phyloP scores from a whole-genome alignment of 2,113 vertebrate genomes.

The Scortum barcoo region DNA sequence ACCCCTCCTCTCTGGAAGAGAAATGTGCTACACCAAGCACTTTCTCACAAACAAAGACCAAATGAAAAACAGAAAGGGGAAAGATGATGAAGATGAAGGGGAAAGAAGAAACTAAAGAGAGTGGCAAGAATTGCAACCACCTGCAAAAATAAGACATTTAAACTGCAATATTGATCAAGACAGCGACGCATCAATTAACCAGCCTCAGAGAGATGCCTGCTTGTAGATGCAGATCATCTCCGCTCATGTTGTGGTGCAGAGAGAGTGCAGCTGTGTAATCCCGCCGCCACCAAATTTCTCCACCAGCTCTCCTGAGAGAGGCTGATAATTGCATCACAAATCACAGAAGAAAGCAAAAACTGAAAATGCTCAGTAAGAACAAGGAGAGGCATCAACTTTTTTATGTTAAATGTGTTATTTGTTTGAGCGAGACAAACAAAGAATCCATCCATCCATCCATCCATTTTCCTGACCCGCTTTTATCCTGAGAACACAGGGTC shows the following conservation, averaged over 20 bases:
- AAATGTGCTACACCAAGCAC: background rate
- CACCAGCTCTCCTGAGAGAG: conserved; percentile 29
- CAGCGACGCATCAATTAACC: conserved; percentile 36
- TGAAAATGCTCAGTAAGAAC: background rate
- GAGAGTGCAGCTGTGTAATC: conserved; percentile 41
- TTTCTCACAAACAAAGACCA: background rate
- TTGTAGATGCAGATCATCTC: conserved; percentile 15
- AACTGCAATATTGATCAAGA: conserved; percentile 30
- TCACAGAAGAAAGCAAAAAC: conserved; percentile 18
- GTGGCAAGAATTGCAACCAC: background rate
- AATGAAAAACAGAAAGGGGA: background rate
- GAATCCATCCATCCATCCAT: no score
- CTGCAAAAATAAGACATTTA: conserved; percentile 21
- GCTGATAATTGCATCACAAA: conserved; percentile 46
- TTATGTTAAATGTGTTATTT: background rate
- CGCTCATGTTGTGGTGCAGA: conserved; percentile 5
- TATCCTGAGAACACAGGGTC: no score
- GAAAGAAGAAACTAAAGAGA: background rate
- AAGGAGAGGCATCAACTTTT: background rate
- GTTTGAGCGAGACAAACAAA: background rate
- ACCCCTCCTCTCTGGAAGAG: background rate
- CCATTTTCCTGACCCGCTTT: no score
- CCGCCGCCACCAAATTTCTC: conserved; percentile 29
- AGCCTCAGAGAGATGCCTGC: conserved; percentile 15
- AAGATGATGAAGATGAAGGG: background rate